Conservation (phyloP, 2,113 vertebrate genomes). For the Coturnix japonica region DNA sequence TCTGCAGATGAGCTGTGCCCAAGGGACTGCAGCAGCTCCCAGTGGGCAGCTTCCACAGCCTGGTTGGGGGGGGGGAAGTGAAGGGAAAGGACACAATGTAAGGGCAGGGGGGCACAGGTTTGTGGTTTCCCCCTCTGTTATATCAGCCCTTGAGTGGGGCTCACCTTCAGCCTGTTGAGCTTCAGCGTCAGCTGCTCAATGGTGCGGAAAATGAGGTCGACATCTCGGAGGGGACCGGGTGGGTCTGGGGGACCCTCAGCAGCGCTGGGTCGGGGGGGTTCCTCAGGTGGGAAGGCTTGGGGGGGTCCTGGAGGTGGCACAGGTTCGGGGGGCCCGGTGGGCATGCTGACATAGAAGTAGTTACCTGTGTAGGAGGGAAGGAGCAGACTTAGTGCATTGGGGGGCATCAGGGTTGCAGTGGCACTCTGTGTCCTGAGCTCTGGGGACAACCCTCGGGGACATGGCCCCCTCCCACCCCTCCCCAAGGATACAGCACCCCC, state of each 20-base stretch:
- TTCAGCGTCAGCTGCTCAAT: no score
- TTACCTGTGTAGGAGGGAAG: slow-evolving; percentile 59
- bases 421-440: not conserved
- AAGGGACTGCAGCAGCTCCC: no score
- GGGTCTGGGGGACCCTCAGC: not conserved
- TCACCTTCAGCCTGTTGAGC: no score
- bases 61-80: no score
- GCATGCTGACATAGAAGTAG: slow-evolving; percentile 78
- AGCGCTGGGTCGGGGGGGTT: not conserved
- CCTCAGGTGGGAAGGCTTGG: not conserved
- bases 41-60: no score
- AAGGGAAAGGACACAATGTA: no score
- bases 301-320: not conserved
- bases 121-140: no score
- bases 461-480: not conserved
- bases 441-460: not conserved
- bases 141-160: no score
- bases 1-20: no score
- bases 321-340: not conserved
- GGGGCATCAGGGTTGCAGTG: not conserved
- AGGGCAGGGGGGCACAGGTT: no score
- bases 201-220: not conserved
- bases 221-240: not conserved
- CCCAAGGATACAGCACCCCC: no score
- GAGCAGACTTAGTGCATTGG: not conserved